Conservation (phyloP, 2,797 vertebrate species). For the Lagocephalus sceleratus region DNA sequence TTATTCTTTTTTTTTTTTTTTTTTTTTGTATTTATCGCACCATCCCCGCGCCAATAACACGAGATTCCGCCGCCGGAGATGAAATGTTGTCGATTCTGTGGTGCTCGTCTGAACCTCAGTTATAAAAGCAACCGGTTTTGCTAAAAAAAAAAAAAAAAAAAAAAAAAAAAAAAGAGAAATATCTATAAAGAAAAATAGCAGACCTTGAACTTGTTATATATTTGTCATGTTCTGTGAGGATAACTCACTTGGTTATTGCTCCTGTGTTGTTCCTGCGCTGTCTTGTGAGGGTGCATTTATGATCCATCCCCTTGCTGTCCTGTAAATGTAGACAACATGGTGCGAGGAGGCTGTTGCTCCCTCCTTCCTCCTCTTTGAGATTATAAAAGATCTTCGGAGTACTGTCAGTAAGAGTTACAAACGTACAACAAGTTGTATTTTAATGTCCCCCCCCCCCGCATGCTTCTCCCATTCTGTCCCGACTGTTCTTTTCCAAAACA, state of each 20-base stretch:
- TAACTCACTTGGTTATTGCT: constrained; percentile 33
- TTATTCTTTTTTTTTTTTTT: constrained; percentile 19
- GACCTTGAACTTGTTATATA: constrained; percentile 31
- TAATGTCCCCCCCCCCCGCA: constrained; percentile 28
- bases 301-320: constrained; percentile 34
- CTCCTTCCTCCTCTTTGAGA: constrained; percentile 1
- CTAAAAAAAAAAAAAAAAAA: constrained; percentile 2
- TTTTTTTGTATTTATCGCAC: constrained; percentile 13
- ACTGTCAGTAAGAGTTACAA: constrained; percentile 7
- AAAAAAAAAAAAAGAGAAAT: constrained; percentile 7
- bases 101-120: constrained; percentile 5
- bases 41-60: constrained; percentile 13
- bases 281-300: constrained; percentile 44
- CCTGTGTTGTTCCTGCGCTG: constrained; percentile 46
- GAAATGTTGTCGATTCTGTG: constrained; percentile 21
- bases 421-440: constrained; percentile 19
- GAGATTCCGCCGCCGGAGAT: no score
- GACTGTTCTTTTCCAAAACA: constrained; percentile 15
- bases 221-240: constrained; percentile 47
- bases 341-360: constrained; percentile 1
- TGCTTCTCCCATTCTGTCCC: constrained; percentile 29
- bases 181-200: constrained; percentile 5
- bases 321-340: constrained; percentile 49
- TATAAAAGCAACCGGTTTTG: constrained; percentile 20
- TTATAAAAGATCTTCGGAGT: constrained; percentile 1